Base-by-base conservation (phyloP, 2,113 vertebrate species). In the Hemibagrus wyckioides region DNA sequence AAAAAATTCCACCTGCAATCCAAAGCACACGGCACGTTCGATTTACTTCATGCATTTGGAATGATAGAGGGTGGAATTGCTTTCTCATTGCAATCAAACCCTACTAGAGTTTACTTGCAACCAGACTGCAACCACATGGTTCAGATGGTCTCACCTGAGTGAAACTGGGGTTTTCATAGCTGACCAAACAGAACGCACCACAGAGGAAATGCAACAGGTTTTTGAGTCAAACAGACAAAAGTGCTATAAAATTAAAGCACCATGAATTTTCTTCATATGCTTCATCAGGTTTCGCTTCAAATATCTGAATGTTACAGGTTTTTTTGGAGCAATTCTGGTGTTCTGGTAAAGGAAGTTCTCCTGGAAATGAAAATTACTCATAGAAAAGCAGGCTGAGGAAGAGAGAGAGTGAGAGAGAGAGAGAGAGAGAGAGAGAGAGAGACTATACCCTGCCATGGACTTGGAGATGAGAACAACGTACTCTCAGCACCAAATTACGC, bases 241-340 rank as follows among this genome's bases (percentile, higher is more conserved):
- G n/a, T 7, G 44, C 75, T 50, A 50, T 4, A 28, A 48, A 15
- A 52, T 52, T 14, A 79, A 79, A 52, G 28, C 75, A 50, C 44
- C 5, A 79, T 33, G 8, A 30, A n/a, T 52, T 52, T 54, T 52
- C 48, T 30, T 79, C 48, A 79, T 6, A 50, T 1, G 8, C 28
- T 79, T 48, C 44, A 79, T 50, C 75, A n/a, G 75, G 28, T 15
- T 79, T 84, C 41, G 81, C 87, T 86, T 87, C 6, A 83, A 41
- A 63, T 86, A 69, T 65, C 65, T 84, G 56, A 85, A 36, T 33
- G 79, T n/a, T 57, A 50, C 36, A 54, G 44, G 33, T 48, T 10
- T 85, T 85, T 80, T 77, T 1, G 0, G 71, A 28, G 54, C 56
- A 85, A 85, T 56, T 73, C n/a, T n/a, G n/a, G 86, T 61, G 54